These are phyloP conservation scores for Craniophora ligustri DNA, from an alignment of 2,888 invertebrate species.

Conservation along the genomic window DNA sequence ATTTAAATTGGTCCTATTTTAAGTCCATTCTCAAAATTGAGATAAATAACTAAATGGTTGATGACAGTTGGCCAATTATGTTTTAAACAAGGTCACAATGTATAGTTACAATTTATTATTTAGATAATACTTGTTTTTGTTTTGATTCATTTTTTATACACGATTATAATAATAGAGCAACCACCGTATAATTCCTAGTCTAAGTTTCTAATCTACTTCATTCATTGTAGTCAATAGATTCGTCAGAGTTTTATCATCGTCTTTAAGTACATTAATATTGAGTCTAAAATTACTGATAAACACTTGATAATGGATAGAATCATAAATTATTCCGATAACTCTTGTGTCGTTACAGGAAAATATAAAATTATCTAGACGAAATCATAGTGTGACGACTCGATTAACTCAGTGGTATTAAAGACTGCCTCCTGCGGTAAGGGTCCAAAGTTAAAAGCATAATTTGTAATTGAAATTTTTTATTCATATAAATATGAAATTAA, in stretches of 20 bases:
- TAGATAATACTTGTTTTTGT: no score
- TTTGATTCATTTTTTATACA: no score
- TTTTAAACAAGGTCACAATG: background rate
- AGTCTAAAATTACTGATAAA: slow-evolving; percentile 1
- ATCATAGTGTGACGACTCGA: no score
- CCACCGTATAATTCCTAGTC: no score
- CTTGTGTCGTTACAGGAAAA: background rate
- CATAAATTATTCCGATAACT: slow-evolving; percentile 3
- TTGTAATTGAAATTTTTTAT: no score
- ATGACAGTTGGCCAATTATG: background rate
- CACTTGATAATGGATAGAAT: background rate
- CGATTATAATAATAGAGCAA: no score
- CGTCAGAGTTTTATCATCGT: background rate
- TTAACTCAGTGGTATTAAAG: no score
- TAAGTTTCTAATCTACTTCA: background rate
- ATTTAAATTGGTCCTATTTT: no score
- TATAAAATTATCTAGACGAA: background rate
- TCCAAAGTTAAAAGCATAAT: no score
- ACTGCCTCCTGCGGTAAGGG: no score
- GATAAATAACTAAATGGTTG: background rate
- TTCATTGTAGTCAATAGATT: background rate
- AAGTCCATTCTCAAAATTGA: no score
- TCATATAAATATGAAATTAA: no score
- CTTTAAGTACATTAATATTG: background rate
- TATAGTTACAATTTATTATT: background rate